These are phyloP conservation scores for Holcopasites calliopsidis DNA, from an alignment of 1,140 invertebrate genomes.

Conservation along the genomic window DNA sequence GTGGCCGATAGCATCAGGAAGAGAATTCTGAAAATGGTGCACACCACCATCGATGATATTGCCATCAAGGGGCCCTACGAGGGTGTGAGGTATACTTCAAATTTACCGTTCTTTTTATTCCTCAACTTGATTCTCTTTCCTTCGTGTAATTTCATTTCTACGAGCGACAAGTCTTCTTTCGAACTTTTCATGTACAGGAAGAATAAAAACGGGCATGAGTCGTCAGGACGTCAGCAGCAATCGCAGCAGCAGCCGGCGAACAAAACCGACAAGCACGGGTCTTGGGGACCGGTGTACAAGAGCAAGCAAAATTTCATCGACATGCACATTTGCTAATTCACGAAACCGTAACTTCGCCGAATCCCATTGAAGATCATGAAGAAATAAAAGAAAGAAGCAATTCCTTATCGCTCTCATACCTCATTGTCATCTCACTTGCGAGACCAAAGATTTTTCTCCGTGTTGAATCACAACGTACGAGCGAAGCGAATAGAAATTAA, in stretches of 20 bases:
- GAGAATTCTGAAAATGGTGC: conserved; percentile 67
- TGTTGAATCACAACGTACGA: neutral
- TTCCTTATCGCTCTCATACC: neutral
- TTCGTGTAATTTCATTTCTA: conserved; percentile 1
- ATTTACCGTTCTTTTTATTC: conserved; percentile 12
- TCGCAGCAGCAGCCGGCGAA: conserved; percentile 65
- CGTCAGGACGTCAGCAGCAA: conserved; percentile 52
- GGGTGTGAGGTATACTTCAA: conserved; percentile 66
- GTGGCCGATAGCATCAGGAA: conserved; percentile 17
- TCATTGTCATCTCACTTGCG: too few relatives aligned
- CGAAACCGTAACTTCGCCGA: neutral
- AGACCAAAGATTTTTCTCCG: neutral
- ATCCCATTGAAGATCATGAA: neutral
- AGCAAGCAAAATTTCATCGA: conserved; percentile 85
- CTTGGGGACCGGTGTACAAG: conserved; percentile 87
- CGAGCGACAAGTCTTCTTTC: conserved; percentile 24
- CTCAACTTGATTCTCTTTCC: conserved; percentile 19
- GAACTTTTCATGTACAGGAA: conserved; percentile 73
- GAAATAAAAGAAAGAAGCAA: conserved; percentile 4
- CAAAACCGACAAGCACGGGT: conserved; percentile 81
- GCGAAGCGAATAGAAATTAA: neutral
- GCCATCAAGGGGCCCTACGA: conserved; percentile 67
- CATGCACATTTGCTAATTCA: conserved; percentile 84
- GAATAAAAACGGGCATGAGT: conserved; percentile 65
- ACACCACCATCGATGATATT: conserved; percentile 50